Conservation (phyloP, 2,113 vertebrate genomes). For the Barnardius zonarius region DNA sequence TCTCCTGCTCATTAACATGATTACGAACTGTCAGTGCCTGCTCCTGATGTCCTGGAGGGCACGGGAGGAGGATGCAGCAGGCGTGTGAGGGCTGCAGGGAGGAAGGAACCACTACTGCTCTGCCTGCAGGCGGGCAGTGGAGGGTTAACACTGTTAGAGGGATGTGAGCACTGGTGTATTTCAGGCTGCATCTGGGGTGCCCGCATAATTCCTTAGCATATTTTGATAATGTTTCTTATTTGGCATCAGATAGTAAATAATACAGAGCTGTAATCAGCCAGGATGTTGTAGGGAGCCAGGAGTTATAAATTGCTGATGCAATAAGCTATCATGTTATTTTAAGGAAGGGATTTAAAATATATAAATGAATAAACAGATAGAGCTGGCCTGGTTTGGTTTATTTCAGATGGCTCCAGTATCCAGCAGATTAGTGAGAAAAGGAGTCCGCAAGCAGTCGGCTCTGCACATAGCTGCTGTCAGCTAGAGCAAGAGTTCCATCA, state of each 20-base stretch:
- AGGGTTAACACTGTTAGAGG: background rate
- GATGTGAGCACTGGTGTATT: background rate
- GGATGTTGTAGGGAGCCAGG: background rate
- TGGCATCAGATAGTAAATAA: background rate
- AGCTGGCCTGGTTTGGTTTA: background rate
- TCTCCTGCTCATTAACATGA: background rate
- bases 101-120: background rate
- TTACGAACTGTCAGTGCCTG: background rate
- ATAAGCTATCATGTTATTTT: slow-evolving; percentile 6
- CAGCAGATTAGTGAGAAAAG: background rate
- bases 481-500: background rate
- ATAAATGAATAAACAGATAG: background rate
- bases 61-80: rapidly evolving
- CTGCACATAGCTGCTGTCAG: background rate
- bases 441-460: background rate
- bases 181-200: background rate
- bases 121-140: background rate
- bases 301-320: slow-evolving; percentile 15
- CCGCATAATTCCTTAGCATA: background rate
- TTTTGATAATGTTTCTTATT: background rate
- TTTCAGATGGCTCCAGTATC: background rate
- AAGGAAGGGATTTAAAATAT: slow-evolving; percentile 13
- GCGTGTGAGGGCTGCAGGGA: background rate
- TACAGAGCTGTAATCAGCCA: background rate
- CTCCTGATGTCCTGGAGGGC: background rate